These are phyloP conservation scores for Rhynchonycteris naso DNA, from an alignment of 2,797 vertebrate species.

Conservation along the genomic window DNA sequence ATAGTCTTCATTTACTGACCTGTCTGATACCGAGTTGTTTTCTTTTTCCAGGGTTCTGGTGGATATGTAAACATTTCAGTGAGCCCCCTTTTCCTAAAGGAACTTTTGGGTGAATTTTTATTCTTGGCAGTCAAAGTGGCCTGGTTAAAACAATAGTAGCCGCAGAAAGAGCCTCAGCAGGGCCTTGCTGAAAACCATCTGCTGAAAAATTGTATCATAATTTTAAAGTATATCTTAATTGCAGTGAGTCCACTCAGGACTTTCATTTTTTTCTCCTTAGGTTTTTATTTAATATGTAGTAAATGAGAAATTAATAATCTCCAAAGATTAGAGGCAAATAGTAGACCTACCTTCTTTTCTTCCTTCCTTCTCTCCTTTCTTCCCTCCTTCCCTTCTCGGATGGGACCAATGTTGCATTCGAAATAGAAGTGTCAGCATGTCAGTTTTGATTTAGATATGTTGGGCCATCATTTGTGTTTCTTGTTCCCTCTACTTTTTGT, in stretches of 20 bases:
- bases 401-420: background rate
- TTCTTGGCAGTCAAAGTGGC: background rate
- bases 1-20: background rate
- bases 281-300: background rate
- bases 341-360: background rate
- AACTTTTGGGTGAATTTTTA: background rate
- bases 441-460: background rate
- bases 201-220: background rate
- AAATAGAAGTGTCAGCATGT: background rate
- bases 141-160: background rate
- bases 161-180: background rate
- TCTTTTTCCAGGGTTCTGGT: background rate
- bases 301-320: background rate
- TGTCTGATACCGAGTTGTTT: background rate
- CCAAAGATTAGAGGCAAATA: constrained; percentile 8
- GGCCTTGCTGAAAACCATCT: background rate
- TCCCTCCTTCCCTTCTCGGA: no score
- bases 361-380: no score
- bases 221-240: background rate
- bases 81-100: background rate
- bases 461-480: background rate
- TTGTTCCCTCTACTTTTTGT: background rate
- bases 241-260: background rate
- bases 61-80: background rate
- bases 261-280: background rate